Base-by-base conservation (phyloP, 2,113 vertebrate species). In the Phaethornis superciliosus region DNA sequence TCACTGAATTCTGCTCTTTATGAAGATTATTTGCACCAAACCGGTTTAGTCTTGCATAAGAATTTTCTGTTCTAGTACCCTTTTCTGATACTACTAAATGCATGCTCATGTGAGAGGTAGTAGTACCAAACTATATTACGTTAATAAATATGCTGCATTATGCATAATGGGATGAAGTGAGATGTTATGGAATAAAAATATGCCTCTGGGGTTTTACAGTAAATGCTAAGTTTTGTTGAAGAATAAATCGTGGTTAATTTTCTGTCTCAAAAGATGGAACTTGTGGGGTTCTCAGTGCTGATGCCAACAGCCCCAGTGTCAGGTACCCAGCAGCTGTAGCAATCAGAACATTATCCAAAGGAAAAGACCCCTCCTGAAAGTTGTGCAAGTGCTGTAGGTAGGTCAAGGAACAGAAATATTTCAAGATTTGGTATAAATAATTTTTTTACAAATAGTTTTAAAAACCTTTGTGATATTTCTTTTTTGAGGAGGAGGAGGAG, bases 221-320 rank as follows among this genome's bases (percentile, higher is more conserved):
- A 91, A 93, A 80, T n/a, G 20, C 3, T 65, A 88, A 74, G 23
- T 91, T 80, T 94, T 74, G 77, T 55, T 83, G 33, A 77, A 74
- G 59, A 88, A 77, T 89, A 96, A 89, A 81, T 81, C 91, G 75
- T 62, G 54, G 88, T 89, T 96, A 94, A 88, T 89, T 94, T 79
- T 80, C 12, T 77, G 10, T 83, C 85, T 72, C 76, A 51, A 77
- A 93, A 59, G 58, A 88, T 63, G 4, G 22, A 26, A 51, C 8
- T 85, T 89, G 65, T 77, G 19, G n/a, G 15, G 28, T 79, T 87
- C 89, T 93, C 60, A 59, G 7, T 63, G 71, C 24, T 88, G 42
- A 82, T 77, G 55, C 79, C 77, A 72, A 52, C 30, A 54, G 46
- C 44, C 26, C 37, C 68, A 75, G 10, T 64, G 51, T 59, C 37